These are phyloP conservation scores for Melanophora roralis DNA, from an alignment of 2,888 invertebrate genomes.

Conservation along the genomic window DNA sequence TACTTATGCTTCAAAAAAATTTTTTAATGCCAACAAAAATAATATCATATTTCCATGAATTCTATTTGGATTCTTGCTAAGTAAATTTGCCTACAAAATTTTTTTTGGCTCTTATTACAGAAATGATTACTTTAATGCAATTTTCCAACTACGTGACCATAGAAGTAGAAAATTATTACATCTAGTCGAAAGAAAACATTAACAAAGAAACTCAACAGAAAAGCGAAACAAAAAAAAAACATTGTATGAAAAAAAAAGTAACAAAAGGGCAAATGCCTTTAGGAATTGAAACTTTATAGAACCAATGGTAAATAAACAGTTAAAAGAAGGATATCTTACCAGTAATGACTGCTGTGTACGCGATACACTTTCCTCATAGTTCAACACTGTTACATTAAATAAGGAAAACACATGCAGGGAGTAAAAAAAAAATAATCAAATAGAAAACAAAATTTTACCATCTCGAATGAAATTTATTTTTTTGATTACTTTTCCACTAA, in stretches of 20 bases:
- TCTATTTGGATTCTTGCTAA: background rate
- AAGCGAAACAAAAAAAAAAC: constrained; percentile 29
- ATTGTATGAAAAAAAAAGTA: background rate
- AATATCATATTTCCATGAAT: background rate
- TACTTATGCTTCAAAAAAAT: no score
- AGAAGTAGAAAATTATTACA: constrained; percentile 50
- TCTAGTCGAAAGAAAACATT: background rate
- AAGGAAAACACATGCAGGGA: constrained; percentile 29
- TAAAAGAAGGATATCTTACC: constrained; percentile 22
- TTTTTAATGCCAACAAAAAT: no score
- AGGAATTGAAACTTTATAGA: constrained; percentile 50
- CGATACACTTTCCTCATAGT: constrained; percentile 16
- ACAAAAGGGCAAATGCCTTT: constrained; percentile 52
- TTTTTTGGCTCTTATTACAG: constrained; percentile 24
- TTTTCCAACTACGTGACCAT: constrained; percentile 54
- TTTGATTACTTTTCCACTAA: constrained; percentile 44
- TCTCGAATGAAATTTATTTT: constrained; percentile 49
- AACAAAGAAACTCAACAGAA: constrained; percentile 3
- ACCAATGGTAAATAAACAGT: constrained; percentile 43
- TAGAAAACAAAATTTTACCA: constrained; percentile 31
- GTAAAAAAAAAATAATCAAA: background rate
- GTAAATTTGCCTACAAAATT: constrained; percentile 8
- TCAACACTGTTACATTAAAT: constrained; percentile 43
- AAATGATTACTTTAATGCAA: constrained; percentile 58
- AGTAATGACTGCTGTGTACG: constrained; percentile 3